Evolutionary conservation across 2,797 vertebrate genomes (phyloP).

Genomic region (Orientallactaga sibirica): DNA sequence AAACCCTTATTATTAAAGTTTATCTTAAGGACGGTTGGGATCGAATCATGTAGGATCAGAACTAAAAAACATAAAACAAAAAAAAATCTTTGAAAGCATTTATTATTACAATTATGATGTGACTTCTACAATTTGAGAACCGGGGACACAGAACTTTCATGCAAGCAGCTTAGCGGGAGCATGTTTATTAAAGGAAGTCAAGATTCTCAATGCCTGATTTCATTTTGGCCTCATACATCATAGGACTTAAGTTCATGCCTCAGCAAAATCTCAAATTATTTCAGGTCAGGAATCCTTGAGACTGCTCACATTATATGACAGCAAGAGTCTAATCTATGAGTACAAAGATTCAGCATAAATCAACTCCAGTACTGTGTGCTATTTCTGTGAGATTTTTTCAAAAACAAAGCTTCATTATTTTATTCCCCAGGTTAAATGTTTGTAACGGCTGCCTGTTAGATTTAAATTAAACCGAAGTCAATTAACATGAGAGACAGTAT

Average conservation of each 20-base stretch:
- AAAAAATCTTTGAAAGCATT: background rate
- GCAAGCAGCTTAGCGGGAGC: background rate
- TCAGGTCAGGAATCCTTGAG: background rate
- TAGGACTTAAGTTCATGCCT: background rate
- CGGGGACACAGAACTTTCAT: background rate
- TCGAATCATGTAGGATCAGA: background rate
- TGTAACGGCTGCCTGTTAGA: background rate
- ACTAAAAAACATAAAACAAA: background rate
- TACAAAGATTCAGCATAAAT: background rate
- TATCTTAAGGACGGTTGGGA: background rate
- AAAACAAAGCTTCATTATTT: background rate
- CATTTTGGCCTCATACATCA: background rate
- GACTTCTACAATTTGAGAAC: background rate
- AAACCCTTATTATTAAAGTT: background rate
- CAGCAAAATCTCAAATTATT: background rate
- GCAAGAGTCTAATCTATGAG: background rate
- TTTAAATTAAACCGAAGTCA: background rate
- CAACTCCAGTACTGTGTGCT: background rate
- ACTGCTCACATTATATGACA: background rate
- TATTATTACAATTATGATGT: background rate
- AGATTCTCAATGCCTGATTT: background rate
- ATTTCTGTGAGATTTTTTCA: background rate
- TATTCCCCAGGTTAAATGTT: background rate
- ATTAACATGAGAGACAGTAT: background rate
- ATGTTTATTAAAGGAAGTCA: background rate